Evolutionary conservation across 2,113 vertebrate genomes (phyloP).

Genomic region (Lycocorax pyrrhopterus): DNA sequence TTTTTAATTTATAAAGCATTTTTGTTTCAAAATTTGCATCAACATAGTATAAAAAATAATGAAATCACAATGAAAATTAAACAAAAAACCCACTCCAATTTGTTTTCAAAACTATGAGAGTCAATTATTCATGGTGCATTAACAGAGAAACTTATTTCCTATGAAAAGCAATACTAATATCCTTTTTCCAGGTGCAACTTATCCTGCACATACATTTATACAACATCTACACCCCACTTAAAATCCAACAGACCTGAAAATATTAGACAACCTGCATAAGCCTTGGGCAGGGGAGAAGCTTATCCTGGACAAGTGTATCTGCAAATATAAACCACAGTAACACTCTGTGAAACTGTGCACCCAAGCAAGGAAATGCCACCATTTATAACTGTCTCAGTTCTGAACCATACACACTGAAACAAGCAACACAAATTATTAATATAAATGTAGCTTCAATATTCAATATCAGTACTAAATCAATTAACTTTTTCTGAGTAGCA

Average conservation of each 20-base stretch:
- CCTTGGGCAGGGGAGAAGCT: neutral
- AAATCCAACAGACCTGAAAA: neutral
- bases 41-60: neutral
- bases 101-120: neutral
- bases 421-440: neutral
- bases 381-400: neutral
- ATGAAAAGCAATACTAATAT: neutral
- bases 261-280: neutral
- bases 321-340: neutral
- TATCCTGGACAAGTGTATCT: neutral
- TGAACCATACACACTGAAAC: neutral
- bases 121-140: neutral
- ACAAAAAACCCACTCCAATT: neutral
- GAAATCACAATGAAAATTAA: neutral
- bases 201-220: neutral
- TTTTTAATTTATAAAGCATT: neutral
- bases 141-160: neutral
- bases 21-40: neutral
- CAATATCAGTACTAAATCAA: neutral
- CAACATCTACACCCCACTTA: neutral
- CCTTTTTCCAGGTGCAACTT: neutral
- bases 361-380: neutral
- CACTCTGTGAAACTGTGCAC: neutral
- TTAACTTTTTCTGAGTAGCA: neutral
- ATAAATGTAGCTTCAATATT: neutral